Evolutionary conservation across 2,888 invertebrate genomes (phyloP), one percentile per base, ranked within the genome.

Genomic region (Didymodactylos carnosus): DNA sequence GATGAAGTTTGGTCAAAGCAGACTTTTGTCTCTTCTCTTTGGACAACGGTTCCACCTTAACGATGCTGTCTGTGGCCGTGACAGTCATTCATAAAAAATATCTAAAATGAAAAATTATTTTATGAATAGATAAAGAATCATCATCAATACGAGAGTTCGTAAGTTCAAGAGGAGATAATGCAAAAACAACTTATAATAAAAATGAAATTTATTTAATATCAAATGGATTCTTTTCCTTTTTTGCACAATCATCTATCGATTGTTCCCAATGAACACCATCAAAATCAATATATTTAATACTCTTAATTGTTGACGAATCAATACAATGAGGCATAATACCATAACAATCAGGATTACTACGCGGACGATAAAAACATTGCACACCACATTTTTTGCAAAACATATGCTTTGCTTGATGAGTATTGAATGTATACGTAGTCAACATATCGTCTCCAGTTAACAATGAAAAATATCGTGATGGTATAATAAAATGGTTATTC

Each of bases 301-400:
- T 77, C 71, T 78, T 77, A 11, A 83, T 77, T 10, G 83, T 82
- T 2, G 80, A 81, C 14, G 79, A 76, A 72, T 83, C 83, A 19
- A 84, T 75, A 76, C 84, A 83, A 76, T 83, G 81, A 13, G 81
- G 80, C 76, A 79, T 80, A n/a, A 84, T 73, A 85, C 85, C 85
- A 73, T 84, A 81, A 41, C 84, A 84, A 78, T 85, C 84, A 3
- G 84, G 85, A 78, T 86, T 85, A 1, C 85, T 85, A 43, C 86
- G 78, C 0, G 86, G 86, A 71, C 81, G 81, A 79, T 86, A 86
- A 78, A 86, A 86, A 77, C 85, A 83, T 77, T 86, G 85, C 0
- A 86, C 85, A 3, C 86, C 86, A 79, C 86, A 86, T 7, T 77
- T 81, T 69, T 81, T 80, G 78, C 85, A 85, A 78, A 85, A 85